Evolutionary conservation across 2,888 invertebrate species (phyloP), one percentile per base, ranked within the genome.

Genomic region (Acanthosoma haemorrhoidale): DNA sequence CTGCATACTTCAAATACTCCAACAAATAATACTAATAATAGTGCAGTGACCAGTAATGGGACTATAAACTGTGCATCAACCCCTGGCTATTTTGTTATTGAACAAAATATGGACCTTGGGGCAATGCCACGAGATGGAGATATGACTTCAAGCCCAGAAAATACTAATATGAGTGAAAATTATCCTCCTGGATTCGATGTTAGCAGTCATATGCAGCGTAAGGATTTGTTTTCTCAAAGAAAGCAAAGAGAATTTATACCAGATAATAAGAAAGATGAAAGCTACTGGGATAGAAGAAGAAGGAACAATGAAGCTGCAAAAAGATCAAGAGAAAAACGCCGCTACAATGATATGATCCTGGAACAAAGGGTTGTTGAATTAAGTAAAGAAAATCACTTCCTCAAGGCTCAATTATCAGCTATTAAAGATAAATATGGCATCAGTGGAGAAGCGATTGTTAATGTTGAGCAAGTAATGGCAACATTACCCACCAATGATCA

Each of bases 261-360:
- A 0, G 96, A 96, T 79, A 92, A 88, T 81, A 95, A 95, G 80
- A 97, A 97, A 80, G 96, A 97, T 78, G 94, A 96, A 77, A 93
- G 92, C 78, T 97, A 97, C 81, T 97, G 98, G 98, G 96, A 96
- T 80, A 87, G 96, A 70, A 85, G 98, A 70, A 85, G 96, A 73
- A 87, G 96, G 71, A 97, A 98, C 82, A 98, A 98, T 81, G 96
- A 96, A 80, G 97, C 97, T 0, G 97, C 97, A 70, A 95, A 97
- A 79, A 84, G 96, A 57, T 96, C 96, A 5, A 87, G 96, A n/a
- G 96, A 97, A 80, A 97, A 97, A 80, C 86, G 96, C 43, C 88
- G 96, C 59, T 91, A 94, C 82, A 96, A 97, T 79, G 96, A 97
- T 81, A 93, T 96, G 93, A 94, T 95, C 1, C 84, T 98, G 72